These are phyloP conservation scores for Nothura maculosa DNA, from an alignment of 2,797 vertebrate genomes.

Conservation along the genomic window DNA sequence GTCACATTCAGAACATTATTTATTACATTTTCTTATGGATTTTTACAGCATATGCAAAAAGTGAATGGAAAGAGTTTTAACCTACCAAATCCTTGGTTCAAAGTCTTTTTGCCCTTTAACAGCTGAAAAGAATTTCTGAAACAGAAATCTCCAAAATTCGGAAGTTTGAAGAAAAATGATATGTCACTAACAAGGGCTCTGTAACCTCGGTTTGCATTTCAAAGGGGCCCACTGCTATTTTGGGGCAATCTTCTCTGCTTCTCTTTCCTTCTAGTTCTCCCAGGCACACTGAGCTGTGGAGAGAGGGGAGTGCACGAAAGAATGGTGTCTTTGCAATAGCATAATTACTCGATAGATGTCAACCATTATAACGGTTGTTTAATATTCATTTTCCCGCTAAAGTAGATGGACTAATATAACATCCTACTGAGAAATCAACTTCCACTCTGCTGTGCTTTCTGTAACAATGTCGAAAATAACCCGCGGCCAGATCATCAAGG, in stretches of 20 bases:
- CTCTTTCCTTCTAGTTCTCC: not conserved
- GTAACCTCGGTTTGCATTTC: not conserved
- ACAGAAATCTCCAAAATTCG: not conserved
- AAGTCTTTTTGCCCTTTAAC: conserved; percentile 20
- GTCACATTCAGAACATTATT: conserved; percentile 59
- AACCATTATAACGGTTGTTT: not conserved
- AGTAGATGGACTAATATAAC: not conserved
- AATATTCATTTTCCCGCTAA: conserved; percentile 2
- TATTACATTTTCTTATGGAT: conserved; percentile 4
- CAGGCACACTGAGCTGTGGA: not conserved
- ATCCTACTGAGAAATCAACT: not conserved
- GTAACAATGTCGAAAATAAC: not conserved
- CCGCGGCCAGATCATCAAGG: not conserved
- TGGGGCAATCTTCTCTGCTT: not conserved
- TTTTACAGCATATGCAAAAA: conserved; percentile 36
- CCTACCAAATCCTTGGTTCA: conserved; percentile 13
- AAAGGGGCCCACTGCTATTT: not conserved
- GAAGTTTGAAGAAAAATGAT: not conserved
- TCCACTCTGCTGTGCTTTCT: not conserved
- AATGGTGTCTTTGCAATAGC: not conserved
- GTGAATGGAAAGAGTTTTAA: conserved; percentile 36
- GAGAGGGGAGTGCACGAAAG: not conserved
- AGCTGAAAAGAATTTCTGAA: not conserved
- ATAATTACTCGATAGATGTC: not conserved
- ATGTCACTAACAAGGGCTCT: not conserved